phyloP scores from a whole-genome alignment of 1,140 invertebrate genomes.

The Apis cerana region DNA sequence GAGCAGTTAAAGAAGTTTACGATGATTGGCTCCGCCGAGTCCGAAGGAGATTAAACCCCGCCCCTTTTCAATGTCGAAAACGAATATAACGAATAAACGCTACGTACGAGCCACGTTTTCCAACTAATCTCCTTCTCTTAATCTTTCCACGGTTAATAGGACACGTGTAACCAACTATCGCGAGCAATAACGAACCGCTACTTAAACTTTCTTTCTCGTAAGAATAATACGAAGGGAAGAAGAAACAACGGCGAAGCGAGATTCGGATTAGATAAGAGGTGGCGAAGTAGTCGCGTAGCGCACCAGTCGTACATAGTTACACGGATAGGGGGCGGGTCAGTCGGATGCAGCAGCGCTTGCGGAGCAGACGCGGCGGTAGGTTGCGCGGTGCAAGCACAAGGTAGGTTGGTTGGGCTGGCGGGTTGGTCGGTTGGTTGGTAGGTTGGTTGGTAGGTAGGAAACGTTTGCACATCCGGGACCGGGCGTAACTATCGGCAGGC shows the following conservation, averaged over 20 bases:
- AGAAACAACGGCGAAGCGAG: neutral
- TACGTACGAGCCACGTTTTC: too few species aligned
- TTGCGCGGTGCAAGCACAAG: constrained; percentile 49
- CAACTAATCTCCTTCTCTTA: too few species aligned
- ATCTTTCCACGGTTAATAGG: too few species aligned
- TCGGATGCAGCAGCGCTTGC: constrained; percentile 34
- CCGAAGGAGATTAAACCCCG: too few species aligned
- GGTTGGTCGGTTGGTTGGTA: constrained; percentile 49
- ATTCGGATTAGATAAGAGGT: constrained; percentile 42
- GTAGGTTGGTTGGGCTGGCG: constrained; percentile 49
- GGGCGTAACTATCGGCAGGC: constrained; percentile 68
- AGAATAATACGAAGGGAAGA: neutral
- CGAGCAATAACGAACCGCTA: neutral
- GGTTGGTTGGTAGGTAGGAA: constrained; percentile 60
- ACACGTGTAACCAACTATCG: neutral
- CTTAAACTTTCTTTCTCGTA: neutral
- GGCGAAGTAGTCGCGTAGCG: constrained; percentile 27
- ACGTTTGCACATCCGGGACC: constrained; percentile 68
- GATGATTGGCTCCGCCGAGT: too few species aligned
- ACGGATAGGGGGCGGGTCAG: constrained; percentile 36
- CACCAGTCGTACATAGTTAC: constrained; percentile 3
- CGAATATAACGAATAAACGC: too few species aligned
- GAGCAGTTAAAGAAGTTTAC: too few species aligned
- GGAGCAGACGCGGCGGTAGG: constrained; percentile 51
- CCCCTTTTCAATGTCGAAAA: too few species aligned